A percentile compares a stretch with the other conserved stretches of the same genome.
Evolutionary conservation across 2,888 invertebrate genomes (phyloP).

Genomic region (Papilio elwesi): DNA sequence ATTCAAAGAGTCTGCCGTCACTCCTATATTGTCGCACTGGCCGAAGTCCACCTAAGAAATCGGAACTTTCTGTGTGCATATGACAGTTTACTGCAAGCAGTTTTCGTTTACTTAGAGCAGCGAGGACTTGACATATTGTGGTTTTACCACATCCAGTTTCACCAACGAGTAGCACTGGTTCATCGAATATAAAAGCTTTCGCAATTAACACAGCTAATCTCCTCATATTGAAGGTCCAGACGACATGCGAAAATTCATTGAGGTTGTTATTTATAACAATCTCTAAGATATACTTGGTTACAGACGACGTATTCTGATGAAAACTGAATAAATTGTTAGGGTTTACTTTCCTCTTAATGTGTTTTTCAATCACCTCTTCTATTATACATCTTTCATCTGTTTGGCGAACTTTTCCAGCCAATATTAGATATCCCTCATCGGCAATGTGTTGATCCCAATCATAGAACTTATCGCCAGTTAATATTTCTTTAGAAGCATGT

Average conservation of each 20-base stretch:
- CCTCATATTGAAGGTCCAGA: slow-evolving; percentile 97
- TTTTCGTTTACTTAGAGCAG: slow-evolving; percentile 86
- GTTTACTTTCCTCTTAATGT: slow-evolving; percentile 90
- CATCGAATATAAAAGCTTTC: slow-evolving; percentile 94
- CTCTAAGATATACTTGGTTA: slow-evolving; percentile 89
- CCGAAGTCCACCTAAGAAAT: slow-evolving; percentile 97
- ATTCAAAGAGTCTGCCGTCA: slow-evolving; percentile 93
- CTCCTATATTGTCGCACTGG: slow-evolving; percentile 90
- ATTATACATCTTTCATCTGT: slow-evolving; percentile 93
- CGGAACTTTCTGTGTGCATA: slow-evolving; percentile 99
- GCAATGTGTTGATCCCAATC: slow-evolving; percentile 99
- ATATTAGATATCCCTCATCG: slow-evolving; percentile 96
- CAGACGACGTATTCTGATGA: slow-evolving; percentile 88
- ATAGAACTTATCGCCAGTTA: slow-evolving; percentile 86
- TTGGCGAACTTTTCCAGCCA: slow-evolving; percentile 96
- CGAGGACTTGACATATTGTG: slow-evolving; percentile 95
- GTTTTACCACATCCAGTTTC: slow-evolving; percentile 99
- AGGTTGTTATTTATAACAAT: slow-evolving; percentile 83
- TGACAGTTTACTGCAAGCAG: slow-evolving; percentile 97
- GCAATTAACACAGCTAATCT: slow-evolving; percentile 90
- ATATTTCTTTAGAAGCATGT: slow-evolving; percentile 85
- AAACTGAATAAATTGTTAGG: slow-evolving; percentile 89
- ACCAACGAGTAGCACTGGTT: slow-evolving; percentile 97
- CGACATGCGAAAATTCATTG: slow-evolving; percentile 89
- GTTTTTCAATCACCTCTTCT: slow-evolving; percentile 89